A percentile compares a stretch with the other conserved stretches of the same genome.
Conservation (phyloP, 2,888 invertebrate species). For the Machimus atricapillus region DNA sequence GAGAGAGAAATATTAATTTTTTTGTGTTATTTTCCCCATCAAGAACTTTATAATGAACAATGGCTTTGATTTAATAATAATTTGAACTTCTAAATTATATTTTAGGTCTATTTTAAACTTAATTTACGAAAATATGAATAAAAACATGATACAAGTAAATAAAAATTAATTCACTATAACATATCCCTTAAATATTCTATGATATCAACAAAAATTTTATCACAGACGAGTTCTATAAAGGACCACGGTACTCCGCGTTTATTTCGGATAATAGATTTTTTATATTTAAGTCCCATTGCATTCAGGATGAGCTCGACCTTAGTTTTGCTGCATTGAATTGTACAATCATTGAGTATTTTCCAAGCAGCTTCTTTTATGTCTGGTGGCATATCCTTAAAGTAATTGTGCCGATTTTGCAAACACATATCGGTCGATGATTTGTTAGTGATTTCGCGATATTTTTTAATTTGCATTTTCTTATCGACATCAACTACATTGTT, state of each 20-base stretch:
- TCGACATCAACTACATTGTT: not conserved
- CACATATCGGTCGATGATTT: not conserved
- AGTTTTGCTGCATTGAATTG: not conserved
- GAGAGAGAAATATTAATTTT: too few species aligned
- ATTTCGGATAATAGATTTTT: constrained; percentile 44
- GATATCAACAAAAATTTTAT: constrained; percentile 51
- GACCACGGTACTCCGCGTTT: constrained; percentile 49
- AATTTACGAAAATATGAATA: too few species aligned
- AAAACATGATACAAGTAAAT: too few species aligned
- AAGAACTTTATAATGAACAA: too few species aligned
- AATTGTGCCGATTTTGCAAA: not conserved
- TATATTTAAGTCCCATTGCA: not conserved
- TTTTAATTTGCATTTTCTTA: not conserved
- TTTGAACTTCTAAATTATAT: too few species aligned
- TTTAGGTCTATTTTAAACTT: too few species aligned
- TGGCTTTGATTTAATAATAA: too few species aligned
- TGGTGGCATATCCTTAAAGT: not conserved
- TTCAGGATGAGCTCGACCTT: not conserved
- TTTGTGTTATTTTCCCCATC: too few species aligned
- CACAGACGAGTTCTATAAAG: constrained; percentile 53
- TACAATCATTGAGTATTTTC: not conserved
- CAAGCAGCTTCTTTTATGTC: not conserved
- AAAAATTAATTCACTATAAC: constrained; percentile 46
- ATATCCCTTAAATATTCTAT: constrained; percentile 55
- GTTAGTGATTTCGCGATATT: not conserved